Percentiles rank a stretch among this genome's conserved stretches.
Conservation (phyloP, 2,113 vertebrate genomes). For the Myxocyprinus asiaticus region DNA sequence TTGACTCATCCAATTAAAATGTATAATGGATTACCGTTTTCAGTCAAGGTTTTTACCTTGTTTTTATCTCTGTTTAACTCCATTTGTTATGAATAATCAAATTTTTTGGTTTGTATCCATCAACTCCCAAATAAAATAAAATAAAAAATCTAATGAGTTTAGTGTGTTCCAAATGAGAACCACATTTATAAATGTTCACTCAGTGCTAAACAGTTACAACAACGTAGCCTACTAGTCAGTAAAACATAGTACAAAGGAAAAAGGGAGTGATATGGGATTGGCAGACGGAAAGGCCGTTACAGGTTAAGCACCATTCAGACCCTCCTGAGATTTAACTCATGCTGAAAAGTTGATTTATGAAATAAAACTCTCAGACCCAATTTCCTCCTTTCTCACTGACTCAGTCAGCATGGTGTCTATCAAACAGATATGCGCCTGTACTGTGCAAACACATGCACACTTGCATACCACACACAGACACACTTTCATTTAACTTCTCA, state of each 20-base stretch:
- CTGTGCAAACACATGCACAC: conserved; percentile 3
- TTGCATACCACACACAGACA: conserved; percentile 30
- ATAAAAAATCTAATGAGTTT: too few species aligned
- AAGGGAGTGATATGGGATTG: conserved; percentile 13
- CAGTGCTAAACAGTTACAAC: not conserved
- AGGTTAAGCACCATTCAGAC: conserved; percentile 43
- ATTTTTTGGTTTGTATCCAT: too few species aligned
- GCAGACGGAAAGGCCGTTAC: conserved; percentile 45
- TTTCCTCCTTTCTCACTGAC: conserved; percentile 48
- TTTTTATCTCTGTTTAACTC: too few species aligned
- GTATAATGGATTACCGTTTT: too few species aligned
- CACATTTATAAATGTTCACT: too few species aligned
- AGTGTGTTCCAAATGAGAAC: too few species aligned
- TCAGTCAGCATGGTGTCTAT: conserved; percentile 22
- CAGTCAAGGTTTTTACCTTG: too few species aligned
- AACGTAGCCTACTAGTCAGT: conserved; percentile 34
- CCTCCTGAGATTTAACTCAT: conserved; percentile 60
- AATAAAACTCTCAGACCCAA: conserved; percentile 54
- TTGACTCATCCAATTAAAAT: too few species aligned
- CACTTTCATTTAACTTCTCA: not conserved
- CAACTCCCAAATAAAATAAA: too few species aligned
- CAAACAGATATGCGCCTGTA: conserved; percentile 4
- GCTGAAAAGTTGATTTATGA: conserved; percentile 53
- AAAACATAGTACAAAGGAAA: too few species aligned
- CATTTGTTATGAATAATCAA: too few species aligned